Evolutionary conservation across 2,113 vertebrate species (phyloP).

Genomic region (Sylvietta virens): DNA sequence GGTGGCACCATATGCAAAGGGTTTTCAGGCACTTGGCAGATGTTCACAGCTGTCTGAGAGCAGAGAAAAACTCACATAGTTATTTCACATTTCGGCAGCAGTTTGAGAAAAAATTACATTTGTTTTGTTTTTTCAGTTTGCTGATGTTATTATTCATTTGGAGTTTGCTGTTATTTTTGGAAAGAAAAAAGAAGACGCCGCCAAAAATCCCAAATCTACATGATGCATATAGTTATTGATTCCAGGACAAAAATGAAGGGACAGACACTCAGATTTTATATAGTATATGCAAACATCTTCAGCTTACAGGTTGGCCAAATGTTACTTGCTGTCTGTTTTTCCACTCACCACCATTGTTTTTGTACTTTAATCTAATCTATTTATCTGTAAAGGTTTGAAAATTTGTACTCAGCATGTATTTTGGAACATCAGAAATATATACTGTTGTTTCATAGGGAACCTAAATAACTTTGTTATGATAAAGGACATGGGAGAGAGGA

Average conservation of each 20-base stretch:
- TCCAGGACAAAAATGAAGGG: background rate
- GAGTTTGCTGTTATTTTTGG: background rate
- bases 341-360: background rate
- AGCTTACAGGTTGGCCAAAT: background rate
- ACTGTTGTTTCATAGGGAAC: background rate
- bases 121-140: background rate
- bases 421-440: background rate
- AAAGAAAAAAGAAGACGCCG: background rate
- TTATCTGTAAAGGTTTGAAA: conserved; percentile 43
- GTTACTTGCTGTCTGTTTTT: conserved; percentile 17
- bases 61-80: background rate
- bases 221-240: background rate
- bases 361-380: conserved; percentile 42
- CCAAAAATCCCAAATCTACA: rapidly evolving
- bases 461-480: conserved; percentile 10
- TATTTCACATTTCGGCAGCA: background rate
- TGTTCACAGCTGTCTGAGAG: conserved; percentile 36
- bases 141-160: background rate
- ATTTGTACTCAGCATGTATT: conserved; percentile 6
- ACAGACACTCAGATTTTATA: background rate
- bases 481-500: conserved; percentile 51
- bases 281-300: background rate
- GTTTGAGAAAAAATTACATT: background rate
- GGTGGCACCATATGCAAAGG: conserved; percentile 20
- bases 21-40: conserved; percentile 32